A percentile compares a stretch with the other conserved stretches of the same genome.
These are phyloP conservation scores for Merops nubicus DNA, from an alignment of 2,113 vertebrate species.

Conservation along the genomic window DNA sequence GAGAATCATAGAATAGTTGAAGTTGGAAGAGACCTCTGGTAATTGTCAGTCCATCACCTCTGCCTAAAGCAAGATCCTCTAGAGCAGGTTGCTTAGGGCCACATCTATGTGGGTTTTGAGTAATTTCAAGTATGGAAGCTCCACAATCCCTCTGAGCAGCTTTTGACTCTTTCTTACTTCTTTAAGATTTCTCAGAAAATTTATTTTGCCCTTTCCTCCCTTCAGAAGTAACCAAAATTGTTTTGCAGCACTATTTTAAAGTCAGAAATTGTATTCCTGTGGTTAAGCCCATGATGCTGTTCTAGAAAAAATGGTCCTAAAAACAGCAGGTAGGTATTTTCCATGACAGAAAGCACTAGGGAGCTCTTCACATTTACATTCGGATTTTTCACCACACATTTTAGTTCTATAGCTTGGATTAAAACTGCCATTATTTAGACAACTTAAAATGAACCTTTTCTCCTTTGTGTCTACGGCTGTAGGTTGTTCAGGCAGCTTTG, in stretches of 20 bases:
- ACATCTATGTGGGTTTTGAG: not conserved
- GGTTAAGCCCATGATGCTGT: not conserved
- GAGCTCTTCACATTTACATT: not conserved
- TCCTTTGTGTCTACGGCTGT: not conserved
- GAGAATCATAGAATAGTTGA: not conserved
- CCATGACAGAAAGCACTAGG: not conserved
- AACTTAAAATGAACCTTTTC: not conserved
- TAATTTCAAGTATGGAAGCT: not conserved
- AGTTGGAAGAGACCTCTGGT: not conserved
- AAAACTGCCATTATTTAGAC: not conserved
- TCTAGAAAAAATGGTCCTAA: not conserved
- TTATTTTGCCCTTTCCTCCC: not conserved
- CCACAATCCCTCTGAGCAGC: not conserved
- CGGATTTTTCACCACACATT: not conserved
- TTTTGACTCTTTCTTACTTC: not conserved
- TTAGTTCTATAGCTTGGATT: not conserved
- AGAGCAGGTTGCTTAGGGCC: not conserved
- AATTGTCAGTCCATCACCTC: not conserved
- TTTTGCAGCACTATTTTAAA: not conserved
- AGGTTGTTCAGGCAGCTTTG: not conserved
- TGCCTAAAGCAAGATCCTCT: not conserved
- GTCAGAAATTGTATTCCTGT: not conserved
- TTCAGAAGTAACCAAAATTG: not conserved
- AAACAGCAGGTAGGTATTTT: not conserved
- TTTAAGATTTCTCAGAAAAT: not conserved